Base-by-base conservation (phyloP, 2,888 invertebrate genomes). In the Peribatodes rhomboidaria region DNA sequence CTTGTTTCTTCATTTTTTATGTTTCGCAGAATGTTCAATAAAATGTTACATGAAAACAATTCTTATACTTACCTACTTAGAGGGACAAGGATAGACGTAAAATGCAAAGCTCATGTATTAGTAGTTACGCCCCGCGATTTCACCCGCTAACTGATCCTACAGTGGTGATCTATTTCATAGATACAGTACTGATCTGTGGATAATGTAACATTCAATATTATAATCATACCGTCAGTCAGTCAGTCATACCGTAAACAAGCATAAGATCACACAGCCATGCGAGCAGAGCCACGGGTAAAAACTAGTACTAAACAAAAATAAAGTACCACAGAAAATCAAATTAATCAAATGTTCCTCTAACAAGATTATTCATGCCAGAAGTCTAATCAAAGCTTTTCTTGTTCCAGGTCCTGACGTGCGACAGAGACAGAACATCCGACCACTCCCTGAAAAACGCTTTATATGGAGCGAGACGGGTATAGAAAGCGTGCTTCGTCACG, bases 401-500 rank as follows among this genome's bases (percentile, higher is more conserved):
- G 91, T 91, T 91, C 11, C 91, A 91, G 91, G 82, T 87, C 84
- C 22, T 57, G 75, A 78, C 79, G 85, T 75, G 82, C 82, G 83
- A 88, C 69, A 83, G 84, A 82, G 87, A 86, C 80, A 71, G 76
- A 78, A 79, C 68, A 81, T 76, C 81, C 79, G 72, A 75, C 79
- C 75, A 78, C 81, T 78, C 75, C 80, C 72, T 72, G 67, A 82
- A 86, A 65, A 89, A 83, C 85, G 84, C 86, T 85, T 90, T 92
- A 92, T 91, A 92, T 92, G 92, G 91, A 92, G 92, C 90, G 86
- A 81, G 88, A 88, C 87, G 84, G 87, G 86, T 80, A 83, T 78
- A 87, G 75, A 69, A 78, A 86, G 85, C 89, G 90, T 81, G 86
- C 83, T 83, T 75, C 86, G 88, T 81, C 91, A 85, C 90, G 88